Conservation (phyloP, 2,797 vertebrate genomes). For the Coregonus suidteri region DNA sequence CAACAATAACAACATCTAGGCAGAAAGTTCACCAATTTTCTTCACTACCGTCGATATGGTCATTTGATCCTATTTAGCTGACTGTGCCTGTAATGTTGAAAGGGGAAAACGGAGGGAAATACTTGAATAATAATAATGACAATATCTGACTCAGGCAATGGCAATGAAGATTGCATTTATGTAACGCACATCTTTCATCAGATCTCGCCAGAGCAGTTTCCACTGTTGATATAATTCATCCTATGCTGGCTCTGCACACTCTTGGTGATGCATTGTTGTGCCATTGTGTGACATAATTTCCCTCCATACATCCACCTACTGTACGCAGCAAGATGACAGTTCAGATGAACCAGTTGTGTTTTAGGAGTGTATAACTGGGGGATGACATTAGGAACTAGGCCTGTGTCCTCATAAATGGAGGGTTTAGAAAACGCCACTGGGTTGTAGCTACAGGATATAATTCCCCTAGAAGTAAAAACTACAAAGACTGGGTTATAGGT, state of each 20-base stretch:
- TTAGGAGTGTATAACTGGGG: conserved; percentile 27
- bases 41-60: conserved; percentile 22
- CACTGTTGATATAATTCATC: not conserved
- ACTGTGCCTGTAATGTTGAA: not conserved
- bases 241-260: not conserved
- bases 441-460: conserved; percentile 1
- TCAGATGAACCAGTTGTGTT: conserved; percentile 12
- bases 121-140: not conserved
- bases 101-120: not conserved
- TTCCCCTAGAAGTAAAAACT: conserved; percentile 12
- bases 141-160: not conserved
- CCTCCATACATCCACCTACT: not conserved
- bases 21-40: conserved; percentile 5
- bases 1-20: conserved; percentile 48
- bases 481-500: conserved; percentile 39
- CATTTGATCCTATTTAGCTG: not conserved
- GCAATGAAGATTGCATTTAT: not conserved
- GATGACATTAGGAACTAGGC: conserved; percentile 33
- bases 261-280: not conserved
- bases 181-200: not conserved
- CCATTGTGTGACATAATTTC: conserved; percentile 14
- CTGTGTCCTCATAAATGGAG: conserved; percentile 32
- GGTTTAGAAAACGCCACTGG: not conserved
- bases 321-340: no score
- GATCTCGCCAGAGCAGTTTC: not conserved